Conservation (phyloP, 2,797 vertebrate genomes). For the Lateolabrax maculatus region DNA sequence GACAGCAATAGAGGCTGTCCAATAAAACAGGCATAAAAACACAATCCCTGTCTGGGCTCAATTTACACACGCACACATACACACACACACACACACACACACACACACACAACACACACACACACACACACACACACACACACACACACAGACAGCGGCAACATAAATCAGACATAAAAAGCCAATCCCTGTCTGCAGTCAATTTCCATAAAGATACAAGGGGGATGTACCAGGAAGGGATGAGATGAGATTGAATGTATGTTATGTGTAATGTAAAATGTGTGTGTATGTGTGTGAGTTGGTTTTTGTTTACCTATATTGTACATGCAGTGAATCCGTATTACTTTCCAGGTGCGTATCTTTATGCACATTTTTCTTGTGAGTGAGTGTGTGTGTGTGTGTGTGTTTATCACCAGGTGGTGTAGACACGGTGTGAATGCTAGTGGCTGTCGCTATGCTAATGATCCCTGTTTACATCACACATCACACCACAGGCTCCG, state of each 20-base stretch:
- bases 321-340: slow-evolving; percentile 35
- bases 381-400: slow-evolving; percentile 24
- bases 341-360: slow-evolving; percentile 41
- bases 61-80: slow-evolving; percentile 47
- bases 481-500: slow-evolving; percentile 68
- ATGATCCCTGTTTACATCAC: slow-evolving; percentile 79
- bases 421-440: slow-evolving; percentile 61
- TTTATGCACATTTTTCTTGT: slow-evolving; percentile 7
- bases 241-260: slow-evolving; percentile 67
- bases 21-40: slow-evolving; percentile 84
- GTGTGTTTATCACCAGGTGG: slow-evolving; percentile 64
- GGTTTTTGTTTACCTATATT: slow-evolving; percentile 52
- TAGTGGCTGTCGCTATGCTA: slow-evolving; percentile 71
- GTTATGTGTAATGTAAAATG: slow-evolving; percentile 55
- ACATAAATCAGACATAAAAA: slow-evolving; percentile 80
- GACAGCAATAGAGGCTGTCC: slow-evolving; percentile 76
- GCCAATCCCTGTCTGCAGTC: slow-evolving; percentile 78
- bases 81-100: slow-evolving; percentile 29
- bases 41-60: slow-evolving; percentile 73
- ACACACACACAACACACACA: slow-evolving; percentile 31
- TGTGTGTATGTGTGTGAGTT: slow-evolving; percentile 39
- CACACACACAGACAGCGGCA: slow-evolving; percentile 17
- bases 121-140: slow-evolving; percentile 13
- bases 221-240: slow-evolving; percentile 53
- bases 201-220: slow-evolving; percentile 83